Evolutionary conservation across 2,113 vertebrate species (phyloP), one percentile per base, ranked within the genome.

Genomic region (Steatornis caripensis): DNA sequence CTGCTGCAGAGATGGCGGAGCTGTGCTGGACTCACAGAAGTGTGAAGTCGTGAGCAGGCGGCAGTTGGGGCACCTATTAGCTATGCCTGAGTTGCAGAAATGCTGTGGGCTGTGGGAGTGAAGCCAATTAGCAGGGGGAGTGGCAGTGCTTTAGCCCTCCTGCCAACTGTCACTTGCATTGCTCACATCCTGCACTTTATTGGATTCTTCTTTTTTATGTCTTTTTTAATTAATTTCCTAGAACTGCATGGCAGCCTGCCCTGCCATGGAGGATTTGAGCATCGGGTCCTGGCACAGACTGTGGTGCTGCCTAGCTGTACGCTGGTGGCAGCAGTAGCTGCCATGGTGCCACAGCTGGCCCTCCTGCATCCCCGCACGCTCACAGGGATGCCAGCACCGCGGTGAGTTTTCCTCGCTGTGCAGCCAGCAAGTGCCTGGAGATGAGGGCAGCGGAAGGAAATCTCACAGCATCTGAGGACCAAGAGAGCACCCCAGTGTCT

Each of bases 131-230:
- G 77, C 36, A 53, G 41, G 58, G 48, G 48, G 22, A 72, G 68
- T 55, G 64, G 82, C 85, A 80, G 48, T 29, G n/a, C 71, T 43
- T 36, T 15, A 70, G 49, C 75, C 37, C 39, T 96, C 43, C 60
- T 87, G 81, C 91, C 82, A 80, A 23, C 89, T 79, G 65, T 62
- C 94, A 55, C 77, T 54, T 81, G 32, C 43, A 2, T 95, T 48
- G 57, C 95, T 94, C 87, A 91, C 53, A 89, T 94, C 86, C 85
- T 92, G 74, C 69, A 29, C 91, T 94, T 95, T 37, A 57, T 51
- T 89, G 57, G 32, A 49, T 69, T 91, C n/a, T 77, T 88, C 82
- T 96, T 62, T 79, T 84, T 75, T 7, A 72, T 84, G 69, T 41
- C 68, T 89, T 87, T 90, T 80, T 32, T 15, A 75, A 69, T 84